Evolutionary conservation across 2,888 invertebrate species (phyloP), one percentile per base, ranked within the genome.

Genomic region (Ophioninae sp.): DNA sequence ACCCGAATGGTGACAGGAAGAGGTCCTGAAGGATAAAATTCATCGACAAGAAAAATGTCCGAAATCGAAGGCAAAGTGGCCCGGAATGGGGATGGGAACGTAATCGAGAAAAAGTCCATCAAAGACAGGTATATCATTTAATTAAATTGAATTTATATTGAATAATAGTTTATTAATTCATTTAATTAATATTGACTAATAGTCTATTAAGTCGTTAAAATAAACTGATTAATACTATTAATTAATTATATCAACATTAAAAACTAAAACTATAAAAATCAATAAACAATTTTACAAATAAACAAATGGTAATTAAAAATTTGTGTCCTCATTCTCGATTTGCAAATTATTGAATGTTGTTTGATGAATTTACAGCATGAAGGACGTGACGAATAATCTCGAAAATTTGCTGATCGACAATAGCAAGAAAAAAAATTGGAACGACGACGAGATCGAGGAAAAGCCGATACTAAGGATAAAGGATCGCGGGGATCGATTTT

Each of bases 351-450:
- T 30, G 30, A 30, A 30, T 30, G 30, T 30, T 30, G 1, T 3
- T 2, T 2, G 2, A 3, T 30, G 30, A 1, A 30, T 67, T 79
- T 67, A 44, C 17, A 84, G 84, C 22, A 23, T 81, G 30, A 84
- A 75, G 71, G 75, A 79, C n/a, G 76, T 84, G 6, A 81, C 73
- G 51, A 84, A 81, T 59, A 83, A 83, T 79, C 41, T 85, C 30
- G 86, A 85, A 17, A 67, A 65, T 71, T 30, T 81, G 58, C 37
- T 85, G 61, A 85, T 83, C 56, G 85, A 86, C 8, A 81, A 64
- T 44, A 81, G 83, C 20, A 85, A 84, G 71, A 84, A 79, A 9
- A 82, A 85, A 59, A 72, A 81, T 61, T 82, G 84, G 84, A 76
- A 78, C 23, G 9, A 61, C 59, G 81, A 59, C 1, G 41, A 79